These are phyloP conservation scores for Sylvietta virens DNA, from an alignment of 2,113 vertebrate species.

Conservation along the genomic window DNA sequence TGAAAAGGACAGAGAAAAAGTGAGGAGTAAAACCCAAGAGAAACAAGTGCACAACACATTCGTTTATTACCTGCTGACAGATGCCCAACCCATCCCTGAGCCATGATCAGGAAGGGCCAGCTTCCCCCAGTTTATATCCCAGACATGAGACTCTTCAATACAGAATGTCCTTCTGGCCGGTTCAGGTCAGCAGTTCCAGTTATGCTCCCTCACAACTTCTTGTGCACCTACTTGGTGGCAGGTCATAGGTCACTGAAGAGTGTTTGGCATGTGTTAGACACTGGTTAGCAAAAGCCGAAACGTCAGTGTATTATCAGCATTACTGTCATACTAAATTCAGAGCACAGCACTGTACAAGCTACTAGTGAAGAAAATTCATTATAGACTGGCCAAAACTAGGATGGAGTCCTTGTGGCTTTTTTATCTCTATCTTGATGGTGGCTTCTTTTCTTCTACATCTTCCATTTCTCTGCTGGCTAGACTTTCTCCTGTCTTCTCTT, in stretches of 20 bases:
- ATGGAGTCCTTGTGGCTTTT: neutral
- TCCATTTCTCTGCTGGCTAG: neutral
- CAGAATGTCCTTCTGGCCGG: neutral
- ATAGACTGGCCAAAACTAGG: neutral
- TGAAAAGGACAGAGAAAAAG: neutral
- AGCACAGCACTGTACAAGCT: neutral
- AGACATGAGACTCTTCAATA: neutral
- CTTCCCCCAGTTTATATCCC: neutral
- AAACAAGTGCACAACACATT: neutral
- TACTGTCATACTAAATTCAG: neutral
- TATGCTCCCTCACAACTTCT: neutral
- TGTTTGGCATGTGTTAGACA: neutral
- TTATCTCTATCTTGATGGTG: neutral
- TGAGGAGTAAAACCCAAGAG: neutral
- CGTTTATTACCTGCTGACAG: neutral
- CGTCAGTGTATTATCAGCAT: neutral
- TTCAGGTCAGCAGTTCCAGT: neutral
- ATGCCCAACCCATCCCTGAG: rapidly evolving
- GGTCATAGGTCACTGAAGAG: neutral
- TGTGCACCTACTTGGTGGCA: neutral
- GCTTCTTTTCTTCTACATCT: neutral
- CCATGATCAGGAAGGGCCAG: neutral
- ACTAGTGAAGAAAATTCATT: neutral
- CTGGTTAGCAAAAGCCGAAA: neutral
- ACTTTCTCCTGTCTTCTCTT: neutral